Evolutionary conservation across 2,888 invertebrate genomes (phyloP).

Genomic region (Drosophila stalkeri): DNA sequence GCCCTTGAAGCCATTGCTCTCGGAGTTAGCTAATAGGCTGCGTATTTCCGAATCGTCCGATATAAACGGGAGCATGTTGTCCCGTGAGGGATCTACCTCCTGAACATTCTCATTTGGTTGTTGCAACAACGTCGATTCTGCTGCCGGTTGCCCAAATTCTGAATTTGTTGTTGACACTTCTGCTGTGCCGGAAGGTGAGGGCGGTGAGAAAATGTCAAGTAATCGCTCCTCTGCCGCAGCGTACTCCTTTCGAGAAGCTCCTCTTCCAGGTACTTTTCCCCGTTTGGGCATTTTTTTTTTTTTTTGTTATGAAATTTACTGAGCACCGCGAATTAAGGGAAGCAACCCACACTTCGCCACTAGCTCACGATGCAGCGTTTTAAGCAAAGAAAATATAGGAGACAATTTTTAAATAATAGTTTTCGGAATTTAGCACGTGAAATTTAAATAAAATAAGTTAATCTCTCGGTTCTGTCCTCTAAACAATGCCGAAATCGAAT

Average conservation of each 20-base stretch:
- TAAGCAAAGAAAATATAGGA: constrained; percentile 16
- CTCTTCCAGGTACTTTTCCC: constrained; percentile 2
- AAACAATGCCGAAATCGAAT: constrained; percentile 44
- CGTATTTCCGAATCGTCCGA: constrained; percentile 63
- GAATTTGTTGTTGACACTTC: background rate
- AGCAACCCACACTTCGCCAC: constrained; percentile 17
- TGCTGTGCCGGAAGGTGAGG: constrained; percentile 12
- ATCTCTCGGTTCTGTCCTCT: constrained; percentile 33
- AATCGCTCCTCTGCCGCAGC: constrained; percentile 66
- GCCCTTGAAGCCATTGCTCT: constrained; percentile 50
- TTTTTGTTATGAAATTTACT: background rate
- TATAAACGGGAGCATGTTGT: constrained; percentile 57
- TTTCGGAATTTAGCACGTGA: constrained; percentile 72
- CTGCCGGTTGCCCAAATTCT: background rate
- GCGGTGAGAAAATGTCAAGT: constrained; percentile 61
- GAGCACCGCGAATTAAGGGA: constrained; percentile 15
- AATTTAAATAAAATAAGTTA: constrained; percentile 61
- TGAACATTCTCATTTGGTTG: background rate
- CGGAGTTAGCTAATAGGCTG: constrained; percentile 53
- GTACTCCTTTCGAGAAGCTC: constrained; percentile 46
- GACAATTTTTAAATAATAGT: constrained; percentile 30
- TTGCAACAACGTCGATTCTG: background rate
- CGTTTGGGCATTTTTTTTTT: constrained; percentile 36
- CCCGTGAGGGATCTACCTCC: constrained; percentile 58
- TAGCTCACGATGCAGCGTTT: constrained; percentile 21